Conservation (phyloP, 2,797 vertebrate species). For the Pitangus sulphuratus region DNA sequence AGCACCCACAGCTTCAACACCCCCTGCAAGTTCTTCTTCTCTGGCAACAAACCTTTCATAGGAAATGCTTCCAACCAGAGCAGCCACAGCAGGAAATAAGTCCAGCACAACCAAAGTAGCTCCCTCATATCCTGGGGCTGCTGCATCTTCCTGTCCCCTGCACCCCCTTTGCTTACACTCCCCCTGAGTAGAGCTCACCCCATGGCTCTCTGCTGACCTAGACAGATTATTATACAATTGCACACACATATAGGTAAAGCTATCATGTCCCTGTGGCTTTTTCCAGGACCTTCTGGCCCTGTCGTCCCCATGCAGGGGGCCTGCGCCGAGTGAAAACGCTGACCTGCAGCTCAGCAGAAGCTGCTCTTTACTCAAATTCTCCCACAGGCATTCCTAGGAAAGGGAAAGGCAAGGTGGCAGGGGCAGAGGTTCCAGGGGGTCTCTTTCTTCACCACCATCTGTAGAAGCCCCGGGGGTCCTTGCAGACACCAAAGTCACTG, state of each 20-base stretch:
- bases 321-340: accelerated
- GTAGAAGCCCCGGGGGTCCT: not conserved
- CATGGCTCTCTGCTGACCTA: accelerated
- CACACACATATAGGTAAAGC: accelerated
- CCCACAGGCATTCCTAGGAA: not conserved
- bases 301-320: not conserved
- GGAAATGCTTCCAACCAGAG: not conserved
- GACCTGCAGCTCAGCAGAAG: not conserved
- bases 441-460: not conserved
- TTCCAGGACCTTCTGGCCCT: not conserved
- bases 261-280: accelerated
- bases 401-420: not conserved
- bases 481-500: slow-evolving; percentile 76
- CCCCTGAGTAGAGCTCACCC: not conserved
- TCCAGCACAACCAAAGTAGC: accelerated
- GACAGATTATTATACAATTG: accelerated
- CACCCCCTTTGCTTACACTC: not conserved
- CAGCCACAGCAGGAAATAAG: not conserved
- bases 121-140: not conserved
- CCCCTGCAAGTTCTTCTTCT: not conserved
- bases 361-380: not conserved
- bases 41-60: not conserved
- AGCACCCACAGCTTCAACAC: not conserved
- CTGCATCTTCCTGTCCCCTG: not conserved
- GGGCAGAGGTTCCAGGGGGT: not conserved